These are phyloP conservation scores for Melipona bicolor DNA, from an alignment of 2,888 invertebrate genomes.

Conservation along the genomic window DNA sequence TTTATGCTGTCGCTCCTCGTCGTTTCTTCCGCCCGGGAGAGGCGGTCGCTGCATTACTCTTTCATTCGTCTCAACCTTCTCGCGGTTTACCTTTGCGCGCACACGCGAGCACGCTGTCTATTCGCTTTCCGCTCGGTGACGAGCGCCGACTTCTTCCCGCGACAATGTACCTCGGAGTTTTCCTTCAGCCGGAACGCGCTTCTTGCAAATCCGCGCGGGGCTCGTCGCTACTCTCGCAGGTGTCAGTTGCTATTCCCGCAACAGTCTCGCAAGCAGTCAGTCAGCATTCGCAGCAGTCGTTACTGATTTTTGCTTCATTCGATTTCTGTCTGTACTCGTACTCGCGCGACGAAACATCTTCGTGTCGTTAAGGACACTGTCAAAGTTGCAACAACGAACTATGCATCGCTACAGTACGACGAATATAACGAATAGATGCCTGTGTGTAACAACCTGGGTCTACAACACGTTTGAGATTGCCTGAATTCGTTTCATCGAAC, in stretches of 20 bases:
- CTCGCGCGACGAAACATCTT: no score
- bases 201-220: slow-evolving; percentile 8
- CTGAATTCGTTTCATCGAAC: no score
- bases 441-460: no score
- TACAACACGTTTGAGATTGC: no score
- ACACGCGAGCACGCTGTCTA: slow-evolving; percentile 18
- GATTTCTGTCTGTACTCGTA: background rate
- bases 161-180: slow-evolving; percentile 12
- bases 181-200: background rate
- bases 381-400: no score
- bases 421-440: no score
- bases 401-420: no score
- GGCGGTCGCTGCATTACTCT: slow-evolving; percentile 40
- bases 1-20: background rate
- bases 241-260: background rate
- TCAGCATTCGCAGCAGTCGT: background rate
- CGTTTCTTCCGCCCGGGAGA: slow-evolving; percentile 18
- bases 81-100: slow-evolving; percentile 47
- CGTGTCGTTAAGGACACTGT: no score
- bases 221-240: background rate
- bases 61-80: slow-evolving; percentile 41
- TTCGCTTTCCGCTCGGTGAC: slow-evolving; percentile 23
- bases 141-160: slow-evolving; percentile 6
- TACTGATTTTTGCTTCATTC: background rate
- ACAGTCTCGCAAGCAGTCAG: no score